Base-by-base conservation (phyloP, 2,113 vertebrate species). In the Lepisosteus osseus region DNA sequence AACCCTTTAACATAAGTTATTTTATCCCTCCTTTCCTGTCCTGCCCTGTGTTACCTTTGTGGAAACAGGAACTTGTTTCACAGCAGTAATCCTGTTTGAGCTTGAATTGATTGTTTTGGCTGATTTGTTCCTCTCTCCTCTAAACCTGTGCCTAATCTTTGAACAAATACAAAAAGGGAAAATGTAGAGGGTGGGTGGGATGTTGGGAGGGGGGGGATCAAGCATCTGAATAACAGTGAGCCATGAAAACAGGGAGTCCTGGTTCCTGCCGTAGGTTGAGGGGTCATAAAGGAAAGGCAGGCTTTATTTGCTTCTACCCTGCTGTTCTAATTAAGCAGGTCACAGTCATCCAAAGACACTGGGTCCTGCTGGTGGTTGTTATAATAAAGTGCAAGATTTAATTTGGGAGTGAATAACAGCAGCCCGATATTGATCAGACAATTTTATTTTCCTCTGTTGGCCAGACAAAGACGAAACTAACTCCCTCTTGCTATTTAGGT, bases 261-360 rank as follows among this genome's bases (percentile, higher is more conserved):
- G 47, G 47, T 6, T 59, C 13, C 56, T 12, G n/a, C 7, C 80
- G 70, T 81, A 83, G 80, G 69, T 70, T 63, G 47, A 76, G 76
- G 29, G 77, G 62, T 75, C 72, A 69, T 72, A 75, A 81, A 84
- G 59, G 71, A 76, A 83, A 51, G 76, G 41, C 68, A 70, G 55
- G 4, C 13, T 77, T 80, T 78, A 67, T 84, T 86, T 85, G 73
- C 80, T 83, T 79, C 72, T 79, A 67, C 47, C 40, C 68, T 78
- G 77, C 61, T 80, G 78, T 74, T 86, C 76, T 85, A 88, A 91
- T 87, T 86, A 84, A 84, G 76, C 68, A 81, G 73, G 76, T 80
- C 76, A 82, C 74, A 75, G 72, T 17, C 15, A 80, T 57, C 72
- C 3, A 14, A 65, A 74, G 78, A 69, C 42, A 15, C 0, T 9